Evolutionary conservation across 2,113 vertebrate species (phyloP).

Genomic region (Bubo blakistoni): DNA sequence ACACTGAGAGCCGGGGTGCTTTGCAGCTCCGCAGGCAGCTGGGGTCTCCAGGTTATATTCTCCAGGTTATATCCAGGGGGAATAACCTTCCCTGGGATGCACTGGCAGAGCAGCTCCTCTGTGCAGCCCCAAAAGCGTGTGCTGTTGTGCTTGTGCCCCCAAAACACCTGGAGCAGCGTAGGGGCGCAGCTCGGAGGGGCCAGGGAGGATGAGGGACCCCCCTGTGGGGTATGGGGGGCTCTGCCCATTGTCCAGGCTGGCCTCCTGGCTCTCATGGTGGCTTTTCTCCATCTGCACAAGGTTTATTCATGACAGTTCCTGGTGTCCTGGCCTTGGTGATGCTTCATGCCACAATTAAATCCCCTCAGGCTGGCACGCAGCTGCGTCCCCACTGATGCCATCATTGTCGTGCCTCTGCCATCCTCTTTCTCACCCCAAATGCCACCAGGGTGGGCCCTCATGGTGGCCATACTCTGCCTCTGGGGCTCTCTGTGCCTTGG

Average conservation of each 20-base stretch:
- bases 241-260: background rate
- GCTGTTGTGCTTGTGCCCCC: background rate
- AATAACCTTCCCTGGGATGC: background rate
- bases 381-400: background rate
- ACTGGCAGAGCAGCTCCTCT: fast-evolving
- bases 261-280: fast-evolving
- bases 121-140: background rate
- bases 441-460: fast-evolving
- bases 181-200: background rate
- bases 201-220: background rate
- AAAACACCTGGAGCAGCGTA: fast-evolving
- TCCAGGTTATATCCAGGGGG: background rate
- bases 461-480: background rate
- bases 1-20: fast-evolving
- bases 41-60: background rate
- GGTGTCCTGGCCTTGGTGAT: background rate
- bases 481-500: background rate
- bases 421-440: background rate
- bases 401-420: fast-evolving
- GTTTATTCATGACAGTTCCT: background rate
- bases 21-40: background rate
- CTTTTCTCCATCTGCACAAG: background rate
- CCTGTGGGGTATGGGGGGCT: fast-evolving
- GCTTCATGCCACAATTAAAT: background rate
- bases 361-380: background rate